Conservation (phyloP, 2,797 vertebrate species). For the Schizopygopsis pylzovi region DNA sequence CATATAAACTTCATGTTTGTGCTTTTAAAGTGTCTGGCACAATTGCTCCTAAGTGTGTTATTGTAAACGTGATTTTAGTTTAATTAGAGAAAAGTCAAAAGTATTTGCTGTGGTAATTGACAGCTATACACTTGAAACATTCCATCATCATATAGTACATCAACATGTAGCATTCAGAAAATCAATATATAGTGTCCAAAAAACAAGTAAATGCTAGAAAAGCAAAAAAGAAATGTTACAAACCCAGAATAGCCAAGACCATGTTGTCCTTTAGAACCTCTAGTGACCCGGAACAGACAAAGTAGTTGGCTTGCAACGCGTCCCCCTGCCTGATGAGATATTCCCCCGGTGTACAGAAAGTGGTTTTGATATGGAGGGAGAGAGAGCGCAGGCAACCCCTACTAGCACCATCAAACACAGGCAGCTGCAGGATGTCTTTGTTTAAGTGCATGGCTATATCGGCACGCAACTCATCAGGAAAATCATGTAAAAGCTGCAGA, state of each 20-base stretch:
- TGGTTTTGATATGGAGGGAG: constrained; percentile 95
- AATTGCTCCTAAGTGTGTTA: neutral
- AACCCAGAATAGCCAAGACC: constrained; percentile 93
- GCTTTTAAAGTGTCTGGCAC: neutral
- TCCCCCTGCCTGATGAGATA: constrained; percentile 94
- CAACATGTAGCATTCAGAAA: neutral
- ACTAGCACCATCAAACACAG: constrained; percentile 91
- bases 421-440: constrained; percentile 96
- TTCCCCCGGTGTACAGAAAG: constrained; percentile 94
- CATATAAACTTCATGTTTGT: neutral
- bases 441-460: constrained; percentile 98
- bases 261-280: constrained; percentile 93
- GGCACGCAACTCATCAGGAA: constrained; percentile 94
- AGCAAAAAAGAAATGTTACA: constrained; percentile 16
- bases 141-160: neutral
- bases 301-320: constrained; percentile 92
- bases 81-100: neutral
- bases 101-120: neutral
- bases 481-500: constrained; percentile 92
- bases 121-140: neutral
- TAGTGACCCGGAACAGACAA: constrained; percentile 94
- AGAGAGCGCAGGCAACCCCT: constrained; percentile 94
- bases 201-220: neutral
- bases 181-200: neutral
- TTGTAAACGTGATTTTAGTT: neutral